Percentiles rank a stretch among this genome's conserved stretches.
phyloP scores from a whole-genome alignment of 1,140 invertebrate species.

The Cydia amplana region DNA sequence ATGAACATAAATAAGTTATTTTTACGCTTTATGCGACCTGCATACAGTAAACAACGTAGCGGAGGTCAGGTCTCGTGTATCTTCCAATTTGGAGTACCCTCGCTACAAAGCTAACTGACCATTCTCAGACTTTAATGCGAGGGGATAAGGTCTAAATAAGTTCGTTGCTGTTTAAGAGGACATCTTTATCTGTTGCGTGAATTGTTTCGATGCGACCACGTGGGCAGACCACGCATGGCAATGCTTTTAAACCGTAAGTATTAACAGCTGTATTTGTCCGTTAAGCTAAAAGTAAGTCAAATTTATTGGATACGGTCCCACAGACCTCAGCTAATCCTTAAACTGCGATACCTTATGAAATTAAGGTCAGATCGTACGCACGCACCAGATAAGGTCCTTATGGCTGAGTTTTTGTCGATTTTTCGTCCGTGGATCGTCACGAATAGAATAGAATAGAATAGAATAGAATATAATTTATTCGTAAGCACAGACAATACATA shows the following conservation, averaged over 20 bases:
- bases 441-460: too few species aligned
- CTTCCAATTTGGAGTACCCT: constrained; percentile 6
- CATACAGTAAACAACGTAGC: constrained; percentile 12
- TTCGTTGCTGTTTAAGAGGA: neutral
- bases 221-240: neutral
- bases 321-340: too few species aligned
- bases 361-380: too few species aligned
- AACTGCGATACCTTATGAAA: too few species aligned
- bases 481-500: too few species aligned
- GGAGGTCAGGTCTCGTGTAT: constrained; percentile 4
- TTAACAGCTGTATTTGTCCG: neutral
- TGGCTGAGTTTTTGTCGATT: too few species aligned
- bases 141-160: too few species aligned
- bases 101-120: too few species aligned
- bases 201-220: neutral
- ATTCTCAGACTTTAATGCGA: too few species aligned
- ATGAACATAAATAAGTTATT: neutral
- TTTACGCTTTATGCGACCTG: constrained; percentile 15
- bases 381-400: too few species aligned
- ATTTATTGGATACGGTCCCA: neutral
- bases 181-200: neutral
- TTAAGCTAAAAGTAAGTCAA: neutral
- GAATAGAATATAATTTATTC: too few species aligned
- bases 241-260: neutral
- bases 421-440: too few species aligned